Evolutionary conservation across 2,113 vertebrate genomes (phyloP), one percentile per base, ranked within the genome.

Genomic region (Spea bombifrons): DNA sequence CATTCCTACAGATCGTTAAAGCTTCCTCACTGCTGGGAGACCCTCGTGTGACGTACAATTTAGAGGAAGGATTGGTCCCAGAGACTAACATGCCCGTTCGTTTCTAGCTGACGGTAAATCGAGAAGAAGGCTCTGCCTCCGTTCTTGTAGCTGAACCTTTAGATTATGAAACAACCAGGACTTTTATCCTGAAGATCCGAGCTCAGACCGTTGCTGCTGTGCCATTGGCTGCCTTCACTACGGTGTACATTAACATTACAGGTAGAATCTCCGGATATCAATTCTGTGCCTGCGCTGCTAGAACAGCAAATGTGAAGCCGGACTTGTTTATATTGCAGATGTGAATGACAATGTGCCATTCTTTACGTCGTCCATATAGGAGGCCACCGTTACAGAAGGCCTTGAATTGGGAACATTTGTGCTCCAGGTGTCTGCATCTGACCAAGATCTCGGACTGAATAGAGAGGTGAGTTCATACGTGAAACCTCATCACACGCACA

Each of bases 271-370:
- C 30, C 30, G 30, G 30, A 30, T 30, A 30, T 30, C 30, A 30
- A 30, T 30, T 30, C 30, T 30, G 30, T 30, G 30, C 30, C 30
- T 30, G 30, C 30, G 30, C 30, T 30, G 30, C 30, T 30, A 30
- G 30, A 30, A 30, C 30, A 30, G 30, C 30, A 30, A 30, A 30
- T 30, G 30, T 30, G 30, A 30, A 30, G 30, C 30, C 30, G 30
- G 30, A 30, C 30, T 30, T 30, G 30, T 55, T 75, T 83, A 78
- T 78, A 76, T 84, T 78, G 66, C 82, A 97, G 95, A 96, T 84
- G 95, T 96, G 66, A 97, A 96, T 47, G 95, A 96, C 87, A 97
- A 97, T 47, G 94, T 96, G 45, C 95, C 95, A 0, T 96, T 96
- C 86, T 97, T 97, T 86, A 95, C 94, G 17, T 95, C 94, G 2